Percentiles rank a stretch among this genome's conserved stretches.
phyloP scores from a whole-genome alignment of 2,113 vertebrate genomes.

The Limanda limanda region DNA sequence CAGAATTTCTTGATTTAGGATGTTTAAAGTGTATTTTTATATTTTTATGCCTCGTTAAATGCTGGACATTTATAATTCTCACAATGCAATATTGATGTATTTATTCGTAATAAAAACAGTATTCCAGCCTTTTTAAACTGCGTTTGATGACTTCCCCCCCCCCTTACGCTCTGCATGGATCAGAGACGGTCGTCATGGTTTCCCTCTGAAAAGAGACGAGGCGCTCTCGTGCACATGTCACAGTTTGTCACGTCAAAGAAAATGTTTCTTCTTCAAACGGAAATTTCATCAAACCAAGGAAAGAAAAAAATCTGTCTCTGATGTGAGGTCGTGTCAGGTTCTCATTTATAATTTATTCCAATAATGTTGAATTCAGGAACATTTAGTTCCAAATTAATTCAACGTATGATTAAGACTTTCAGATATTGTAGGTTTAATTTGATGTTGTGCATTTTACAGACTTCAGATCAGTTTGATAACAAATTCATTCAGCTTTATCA shows the following conservation, averaged over 20 bases:
- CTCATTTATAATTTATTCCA: not conserved
- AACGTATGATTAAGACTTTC: too few species aligned
- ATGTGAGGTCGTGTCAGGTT: not conserved
- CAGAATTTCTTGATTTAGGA: not conserved
- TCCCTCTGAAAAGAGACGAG: not conserved
- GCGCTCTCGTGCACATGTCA: not conserved
- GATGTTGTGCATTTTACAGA: too few species aligned
- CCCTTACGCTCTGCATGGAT: not conserved
- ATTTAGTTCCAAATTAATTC: too few species aligned
- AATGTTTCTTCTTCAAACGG: not conserved
- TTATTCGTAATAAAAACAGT: too few species aligned
- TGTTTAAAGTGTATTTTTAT: too few species aligned
- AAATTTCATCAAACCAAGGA: not conserved
- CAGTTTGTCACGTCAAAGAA: not conserved
- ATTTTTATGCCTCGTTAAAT: not conserved
- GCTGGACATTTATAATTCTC: constrained; percentile 12
- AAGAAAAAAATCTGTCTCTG: too few species aligned
- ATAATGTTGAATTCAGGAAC: not conserved
- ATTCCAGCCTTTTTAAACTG: too few species aligned
- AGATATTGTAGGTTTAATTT: too few species aligned
- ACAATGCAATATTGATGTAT: not conserved
- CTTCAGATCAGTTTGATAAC: not conserved
- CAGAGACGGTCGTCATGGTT: not conserved
- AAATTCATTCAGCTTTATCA: not conserved
- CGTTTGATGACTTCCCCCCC: too few species aligned